phyloP scores from a whole-genome alignment of 2,113 vertebrate species.

The Mesitornis unicolor region DNA sequence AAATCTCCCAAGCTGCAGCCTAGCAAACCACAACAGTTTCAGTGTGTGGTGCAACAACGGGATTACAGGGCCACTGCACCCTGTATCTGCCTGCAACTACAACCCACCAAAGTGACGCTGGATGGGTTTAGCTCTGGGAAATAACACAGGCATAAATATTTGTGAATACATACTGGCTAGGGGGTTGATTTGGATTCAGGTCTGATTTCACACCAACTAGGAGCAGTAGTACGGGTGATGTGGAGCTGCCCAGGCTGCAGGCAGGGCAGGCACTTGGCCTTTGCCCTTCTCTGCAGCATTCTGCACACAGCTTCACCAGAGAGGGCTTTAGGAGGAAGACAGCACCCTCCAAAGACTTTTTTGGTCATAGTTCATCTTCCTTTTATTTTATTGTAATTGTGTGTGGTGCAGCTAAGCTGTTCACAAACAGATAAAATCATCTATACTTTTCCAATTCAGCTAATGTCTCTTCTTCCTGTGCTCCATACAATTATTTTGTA shows the following conservation, averaged over 20 bases:
- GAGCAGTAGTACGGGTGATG: not conserved
- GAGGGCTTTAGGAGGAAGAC: not conserved
- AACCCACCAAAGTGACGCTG: not conserved
- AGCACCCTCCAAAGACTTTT: not conserved
- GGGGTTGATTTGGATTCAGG: not conserved
- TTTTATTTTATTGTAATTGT: not conserved
- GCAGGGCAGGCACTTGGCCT: not conserved
- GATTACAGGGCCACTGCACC: too few species aligned
- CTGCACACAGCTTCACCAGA: not conserved
- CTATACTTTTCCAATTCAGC: not conserved
- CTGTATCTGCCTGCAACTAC: not conserved
- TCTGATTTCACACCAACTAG: not conserved
- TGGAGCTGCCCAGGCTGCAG: not conserved
- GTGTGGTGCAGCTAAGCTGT: not conserved
- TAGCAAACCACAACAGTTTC: not conserved
- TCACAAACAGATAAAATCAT: not conserved
- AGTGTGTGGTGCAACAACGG: accelerated
- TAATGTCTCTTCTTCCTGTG: not conserved
- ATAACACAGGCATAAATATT: not conserved
- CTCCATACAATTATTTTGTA: not conserved
- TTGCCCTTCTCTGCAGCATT: not conserved
- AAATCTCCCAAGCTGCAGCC: not conserved
- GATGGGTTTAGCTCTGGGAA: not conserved
- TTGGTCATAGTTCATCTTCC: not conserved
- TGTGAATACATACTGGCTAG: not conserved